Evolutionary conservation across 2,113 vertebrate genomes (phyloP).

Genomic region (Catharus minimus): DNA sequence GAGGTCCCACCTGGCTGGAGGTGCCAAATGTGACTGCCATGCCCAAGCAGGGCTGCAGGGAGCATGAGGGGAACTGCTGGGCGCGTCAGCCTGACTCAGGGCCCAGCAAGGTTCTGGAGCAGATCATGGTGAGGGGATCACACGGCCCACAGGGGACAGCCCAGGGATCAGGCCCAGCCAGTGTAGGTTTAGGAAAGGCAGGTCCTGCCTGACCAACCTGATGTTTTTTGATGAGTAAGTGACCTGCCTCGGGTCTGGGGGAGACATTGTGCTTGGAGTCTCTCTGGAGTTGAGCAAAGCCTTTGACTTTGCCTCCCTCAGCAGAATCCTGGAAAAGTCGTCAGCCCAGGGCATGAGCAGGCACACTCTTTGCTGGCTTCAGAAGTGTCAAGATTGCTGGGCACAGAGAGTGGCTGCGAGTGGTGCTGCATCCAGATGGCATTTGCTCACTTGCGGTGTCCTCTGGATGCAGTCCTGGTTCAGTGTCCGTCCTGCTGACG

Average conservation of each 20-base stretch:
- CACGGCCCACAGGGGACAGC: too few relatives aligned
- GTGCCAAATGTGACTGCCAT: too few relatives aligned
- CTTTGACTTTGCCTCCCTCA: neutral
- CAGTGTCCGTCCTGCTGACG: too few relatives aligned
- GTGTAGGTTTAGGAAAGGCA: neutral
- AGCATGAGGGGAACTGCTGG: too few relatives aligned
- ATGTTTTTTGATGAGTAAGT: rapidly evolving
- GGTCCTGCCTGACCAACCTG: neutral
- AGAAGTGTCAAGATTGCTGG: neutral
- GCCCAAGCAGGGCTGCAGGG: too few relatives aligned
- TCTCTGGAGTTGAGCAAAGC: neutral
- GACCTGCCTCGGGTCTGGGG: rapidly evolving
- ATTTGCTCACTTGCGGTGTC: rapidly evolving
- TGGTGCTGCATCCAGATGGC: rapidly evolving
- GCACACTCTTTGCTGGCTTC: rapidly evolving
- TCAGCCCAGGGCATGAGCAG: neutral
- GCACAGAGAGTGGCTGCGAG: neutral
- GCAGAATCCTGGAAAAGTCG: rapidly evolving
- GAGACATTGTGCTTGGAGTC: neutral
- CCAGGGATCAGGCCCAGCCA: too few relatives aligned
- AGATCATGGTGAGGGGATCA: too few relatives aligned
- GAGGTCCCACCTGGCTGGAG: too few relatives aligned
- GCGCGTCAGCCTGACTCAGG: too few relatives aligned
- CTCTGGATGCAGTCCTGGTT: rapidly evolving
- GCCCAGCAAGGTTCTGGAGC: too few relatives aligned